Evolutionary conservation across 2,113 vertebrate species (phyloP).

Genomic region (Bos taurus): ARS-UCD2.0 NC_037332.1:54653001-54653500

Average conservation of each 20-base stretch:
- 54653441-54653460: constrained; percentile 9
- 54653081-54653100: neutral
- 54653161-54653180: neutral
- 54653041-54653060: neutral
- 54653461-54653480: neutral
- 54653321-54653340: neutral
- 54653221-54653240: neutral
- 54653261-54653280: neutral
- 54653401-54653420: constrained; percentile 4
- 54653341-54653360: neutral
- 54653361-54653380: neutral
- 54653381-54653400: constrained; percentile 1
- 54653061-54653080: neutral
- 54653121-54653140: neutral
- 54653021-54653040: neutral
- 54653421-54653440: neutral
- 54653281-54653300: neutral
- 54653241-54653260: constrained; percentile 12
- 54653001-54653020: constrained; percentile 4
- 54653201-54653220: constrained; percentile 12
- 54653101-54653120: neutral
- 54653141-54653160: neutral
- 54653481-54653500: neutral
- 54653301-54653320: neutral
- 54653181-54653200: neutral